phyloP scores from a whole-genome alignment of 1,140 invertebrate genomes.

The Lethocerus indicus region DNA sequence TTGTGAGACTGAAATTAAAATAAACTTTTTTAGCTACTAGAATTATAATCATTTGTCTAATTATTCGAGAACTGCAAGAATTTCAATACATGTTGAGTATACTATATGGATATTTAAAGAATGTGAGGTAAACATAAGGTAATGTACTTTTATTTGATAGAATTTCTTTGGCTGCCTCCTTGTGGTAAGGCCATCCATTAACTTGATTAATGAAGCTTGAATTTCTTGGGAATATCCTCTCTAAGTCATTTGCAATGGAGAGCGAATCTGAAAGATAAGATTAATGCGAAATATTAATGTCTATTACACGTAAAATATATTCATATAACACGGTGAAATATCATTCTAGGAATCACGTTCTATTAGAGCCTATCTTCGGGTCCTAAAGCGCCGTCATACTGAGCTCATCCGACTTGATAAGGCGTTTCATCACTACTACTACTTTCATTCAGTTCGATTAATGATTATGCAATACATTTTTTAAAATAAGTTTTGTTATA shows the following conservation, averaged over 20 bases:
- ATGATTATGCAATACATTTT: neutral
- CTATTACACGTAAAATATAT: too few species aligned
- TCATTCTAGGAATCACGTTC: too few species aligned
- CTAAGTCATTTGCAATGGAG: conserved; percentile 56
- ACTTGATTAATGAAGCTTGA: neutral
- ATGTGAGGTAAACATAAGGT: neutral
- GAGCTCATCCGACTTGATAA: too few species aligned
- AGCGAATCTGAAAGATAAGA: conserved; percentile 40
- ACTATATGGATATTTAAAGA: neutral
- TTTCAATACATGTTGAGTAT: neutral
- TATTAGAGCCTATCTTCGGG: too few species aligned
- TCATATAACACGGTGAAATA: too few species aligned
- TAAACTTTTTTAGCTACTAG: neutral
- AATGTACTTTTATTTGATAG: neutral
- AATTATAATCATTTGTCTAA: neutral
- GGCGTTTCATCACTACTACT: too few species aligned
- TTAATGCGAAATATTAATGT: too few species aligned
- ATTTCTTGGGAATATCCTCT: conserved; percentile 29
- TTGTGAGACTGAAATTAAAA: conserved; percentile 23
- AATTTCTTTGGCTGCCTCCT: neutral
- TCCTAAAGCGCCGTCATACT: too few species aligned
- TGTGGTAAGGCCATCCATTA: conserved; percentile 3
- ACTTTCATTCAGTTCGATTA: neutral
- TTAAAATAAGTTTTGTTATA: neutral
- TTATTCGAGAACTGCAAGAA: neutral